A percentile compares a stretch with the other conserved stretches of the same genome.
Evolutionary conservation across 2,113 vertebrate species (phyloP).

Genomic region (Megaceryle torquata): DNA sequence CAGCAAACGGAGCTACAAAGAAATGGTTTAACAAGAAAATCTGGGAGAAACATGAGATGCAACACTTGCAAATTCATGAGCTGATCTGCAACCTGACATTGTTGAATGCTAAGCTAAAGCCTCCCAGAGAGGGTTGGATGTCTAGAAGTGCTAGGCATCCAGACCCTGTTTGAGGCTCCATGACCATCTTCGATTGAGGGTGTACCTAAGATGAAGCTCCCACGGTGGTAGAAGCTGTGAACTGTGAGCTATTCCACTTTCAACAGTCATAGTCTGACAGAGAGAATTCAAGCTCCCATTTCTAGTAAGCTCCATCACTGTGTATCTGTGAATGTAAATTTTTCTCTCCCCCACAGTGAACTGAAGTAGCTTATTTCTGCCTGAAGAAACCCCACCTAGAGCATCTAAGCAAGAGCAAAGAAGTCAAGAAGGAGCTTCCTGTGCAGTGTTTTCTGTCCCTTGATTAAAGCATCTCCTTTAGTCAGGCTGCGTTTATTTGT

Average conservation of each 20-base stretch:
- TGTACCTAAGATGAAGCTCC: background rate
- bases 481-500: background rate
- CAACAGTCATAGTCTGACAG: background rate
- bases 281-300: background rate
- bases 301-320: background rate
- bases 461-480: background rate
- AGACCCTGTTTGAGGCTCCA: background rate
- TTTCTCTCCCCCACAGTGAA: background rate
- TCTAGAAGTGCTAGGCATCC: background rate
- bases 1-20: conserved; percentile 85
- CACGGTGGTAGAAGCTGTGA: background rate
- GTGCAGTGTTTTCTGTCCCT: background rate
- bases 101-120: background rate
- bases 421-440: background rate
- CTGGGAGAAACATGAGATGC: background rate
- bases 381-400: background rate
- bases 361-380: background rate
- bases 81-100: background rate
- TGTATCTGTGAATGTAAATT: background rate
- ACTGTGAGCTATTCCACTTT: background rate
- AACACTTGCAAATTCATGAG: background rate
- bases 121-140: background rate
- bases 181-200: background rate
- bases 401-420: background rate
- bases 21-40: background rate